Percentiles rank a stretch among this genome's conserved stretches.
Conservation (phyloP, 2,113 vertebrate genomes). For the Dunckerocampus dactyliophorus region DNA sequence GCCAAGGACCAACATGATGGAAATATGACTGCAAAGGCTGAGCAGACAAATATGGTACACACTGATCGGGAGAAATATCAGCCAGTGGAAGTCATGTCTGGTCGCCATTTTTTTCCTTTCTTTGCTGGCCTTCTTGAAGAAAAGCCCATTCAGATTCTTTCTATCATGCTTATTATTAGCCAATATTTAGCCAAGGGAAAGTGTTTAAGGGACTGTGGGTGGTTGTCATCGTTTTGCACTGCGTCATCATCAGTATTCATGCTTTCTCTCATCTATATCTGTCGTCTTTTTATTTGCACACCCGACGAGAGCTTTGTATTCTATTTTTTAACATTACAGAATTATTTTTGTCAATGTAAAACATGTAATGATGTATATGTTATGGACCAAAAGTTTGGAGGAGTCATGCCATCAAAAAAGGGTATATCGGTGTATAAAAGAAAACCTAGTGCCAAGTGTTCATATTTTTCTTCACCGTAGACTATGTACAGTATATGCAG, state of each 20-base stretch:
- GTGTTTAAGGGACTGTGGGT: constrained; percentile 15
- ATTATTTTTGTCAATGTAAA: constrained; percentile 77
- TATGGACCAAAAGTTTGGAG: constrained; percentile 74
- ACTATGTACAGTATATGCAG: constrained; percentile 67
- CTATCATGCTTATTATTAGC: not conserved
- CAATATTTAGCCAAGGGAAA: constrained; percentile 1
- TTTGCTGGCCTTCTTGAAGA: constrained; percentile 35
- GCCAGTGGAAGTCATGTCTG: constrained; percentile 55
- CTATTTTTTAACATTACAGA: constrained; percentile 78
- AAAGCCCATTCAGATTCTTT: not conserved
- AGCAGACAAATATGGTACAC: constrained; percentile 31
- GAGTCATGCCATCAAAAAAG: constrained; percentile 39
- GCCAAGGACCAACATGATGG: not conserved
- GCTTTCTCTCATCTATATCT: constrained; percentile 72
- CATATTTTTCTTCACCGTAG: constrained; percentile 62
- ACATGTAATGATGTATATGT: constrained; percentile 64
- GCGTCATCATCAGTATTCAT: constrained; percentile 72
- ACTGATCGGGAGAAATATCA: constrained; percentile 58
- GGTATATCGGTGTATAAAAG: constrained; percentile 47
- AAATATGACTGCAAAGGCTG: constrained; percentile 22
- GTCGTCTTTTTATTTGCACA: constrained; percentile 78
- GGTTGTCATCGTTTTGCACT: constrained; percentile 72
- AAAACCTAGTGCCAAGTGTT: constrained; percentile 70
- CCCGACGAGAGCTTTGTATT: constrained; percentile 76
- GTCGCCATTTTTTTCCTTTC: constrained; percentile 46